These are phyloP conservation scores for Echinarachnius parma DNA, from an alignment of 53 echinoderm and acorn worm genomes.

Conservation along the genomic window DNA sequence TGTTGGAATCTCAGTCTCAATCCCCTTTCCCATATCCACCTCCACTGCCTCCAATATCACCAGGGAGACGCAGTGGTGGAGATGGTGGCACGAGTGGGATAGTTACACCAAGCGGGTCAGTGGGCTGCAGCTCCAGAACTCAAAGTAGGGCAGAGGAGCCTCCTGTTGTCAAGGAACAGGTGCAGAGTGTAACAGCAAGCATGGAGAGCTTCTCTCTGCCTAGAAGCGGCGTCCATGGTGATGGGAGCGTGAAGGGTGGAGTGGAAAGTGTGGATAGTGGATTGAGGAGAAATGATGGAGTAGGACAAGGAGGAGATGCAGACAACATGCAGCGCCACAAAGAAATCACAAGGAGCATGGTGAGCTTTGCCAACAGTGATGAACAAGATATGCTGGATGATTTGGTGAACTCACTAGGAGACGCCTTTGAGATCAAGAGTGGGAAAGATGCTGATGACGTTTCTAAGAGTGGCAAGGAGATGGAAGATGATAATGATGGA, in stretches of 20 bases:
- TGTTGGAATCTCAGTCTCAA: not conserved
- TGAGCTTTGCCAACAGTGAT: constrained; percentile 20
- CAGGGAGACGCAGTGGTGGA: not conserved
- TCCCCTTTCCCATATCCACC: not conserved
- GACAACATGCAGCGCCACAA: not conserved
- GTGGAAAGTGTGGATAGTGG: too few species aligned
- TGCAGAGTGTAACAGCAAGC: not conserved
- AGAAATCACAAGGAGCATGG: constrained; percentile 11
- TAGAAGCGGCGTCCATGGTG: constrained; percentile 13
- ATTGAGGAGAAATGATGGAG: not conserved
- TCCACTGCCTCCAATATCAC: not conserved
- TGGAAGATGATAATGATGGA: constrained; percentile 20
- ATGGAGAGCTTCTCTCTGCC: not conserved
- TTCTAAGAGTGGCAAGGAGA: not conserved
- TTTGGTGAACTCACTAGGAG: constrained; percentile 24
- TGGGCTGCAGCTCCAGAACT: not conserved
- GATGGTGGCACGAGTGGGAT: constrained; percentile 2
- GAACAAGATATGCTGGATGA: constrained; percentile 40
- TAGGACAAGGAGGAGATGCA: not conserved
- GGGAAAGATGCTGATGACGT: not conserved
- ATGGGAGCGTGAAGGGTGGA: not conserved
- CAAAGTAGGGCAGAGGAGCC: not conserved
- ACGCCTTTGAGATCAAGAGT: constrained; percentile 10
- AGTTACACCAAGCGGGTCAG: not conserved
- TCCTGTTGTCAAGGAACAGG: not conserved